Evolutionary conservation across 2,797 vertebrate species (phyloP), one percentile per base, ranked within the genome.

Genomic region (Manis crassicaudata): DNA sequence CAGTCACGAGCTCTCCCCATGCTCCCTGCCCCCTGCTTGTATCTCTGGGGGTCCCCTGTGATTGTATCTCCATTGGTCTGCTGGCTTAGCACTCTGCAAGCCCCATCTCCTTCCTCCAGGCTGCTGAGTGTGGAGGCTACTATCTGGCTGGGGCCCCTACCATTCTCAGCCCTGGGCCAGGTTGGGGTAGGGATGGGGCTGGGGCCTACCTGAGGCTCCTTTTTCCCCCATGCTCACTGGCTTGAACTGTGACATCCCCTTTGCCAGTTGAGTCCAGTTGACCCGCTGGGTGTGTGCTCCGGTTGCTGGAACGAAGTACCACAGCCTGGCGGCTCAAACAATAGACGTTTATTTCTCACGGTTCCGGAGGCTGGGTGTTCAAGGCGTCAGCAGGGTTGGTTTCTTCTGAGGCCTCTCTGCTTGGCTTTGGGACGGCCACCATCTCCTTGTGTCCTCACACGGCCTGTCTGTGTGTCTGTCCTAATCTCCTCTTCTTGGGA

Each of bases 101-200:
- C 56, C 14, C 6, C 0, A 8, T 68, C 40, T 16, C 3, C n/a
- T 11, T 72, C 6, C 60, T 88, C 43, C 20, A 12, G 8, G 70
- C 18, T 40, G 25, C 62, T 54, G 12, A 27, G 2, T 27, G 17
- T 88, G 62, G 46, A 37, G 10, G 6, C 54, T 21, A 18, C 72
- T 0, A 6, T 20, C 73, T 62, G 60, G 7, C 3, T 1, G 3
- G 62, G 37, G 2, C 9, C 46, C 29, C 7, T 6, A 13, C 29
- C 13, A 16, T 56, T n/a, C 40, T 29, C 25, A 20, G 35, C 27
- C 16, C 21, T n/a, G 25, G 81, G 23, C 52, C 54, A 4, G 10
- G 9, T 60, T 1, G 0, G 7, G 7, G 14, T 1, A 11, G 3
- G 46, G 21, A 14, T n/a, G 17, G 60, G 37, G n/a, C 17, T 3